Evolutionary conservation across 2,113 vertebrate genomes (phyloP).

Genomic region (Podarcis muralis): DNA sequence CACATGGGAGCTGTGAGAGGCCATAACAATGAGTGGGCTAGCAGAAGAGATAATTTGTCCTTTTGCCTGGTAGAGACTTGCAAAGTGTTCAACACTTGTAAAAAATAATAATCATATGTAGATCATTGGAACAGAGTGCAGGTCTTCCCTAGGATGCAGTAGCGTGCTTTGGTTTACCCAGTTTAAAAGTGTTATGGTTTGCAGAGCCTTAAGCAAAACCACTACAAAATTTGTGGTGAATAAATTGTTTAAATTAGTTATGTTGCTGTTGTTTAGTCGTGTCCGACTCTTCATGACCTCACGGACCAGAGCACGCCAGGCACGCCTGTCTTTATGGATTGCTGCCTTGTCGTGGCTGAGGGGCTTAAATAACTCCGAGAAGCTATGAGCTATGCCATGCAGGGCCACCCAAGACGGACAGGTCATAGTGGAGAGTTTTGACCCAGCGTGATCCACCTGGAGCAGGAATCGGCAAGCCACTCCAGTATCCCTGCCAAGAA

Average conservation of each 20-base stretch:
- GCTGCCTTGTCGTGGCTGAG: too few species aligned
- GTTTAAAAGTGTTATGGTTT: not conserved
- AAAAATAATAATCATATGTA: not conserved
- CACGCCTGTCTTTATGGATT: too few species aligned
- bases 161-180: not conserved
- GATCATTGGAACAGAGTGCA: not conserved
- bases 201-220: too few species aligned
- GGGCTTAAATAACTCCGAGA: too few species aligned
- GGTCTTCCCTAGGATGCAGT: not conserved
- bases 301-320: too few species aligned
- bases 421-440: too few species aligned
- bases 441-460: too few species aligned
- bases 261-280: not conserved
- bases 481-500: too few species aligned
- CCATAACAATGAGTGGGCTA: constrained; percentile 30
- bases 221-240: not conserved
- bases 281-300: too few species aligned
- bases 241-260: not conserved
- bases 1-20: constrained; percentile 44
- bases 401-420: too few species aligned
- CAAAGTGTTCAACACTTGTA: not conserved
- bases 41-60: constrained; percentile 27
- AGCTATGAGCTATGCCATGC: too few species aligned
- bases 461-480: too few species aligned
- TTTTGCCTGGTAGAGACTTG: constrained; percentile 26